phyloP scores from a whole-genome alignment of 92 coral and sea anemone genomes.

The Porites lobata region DNA sequence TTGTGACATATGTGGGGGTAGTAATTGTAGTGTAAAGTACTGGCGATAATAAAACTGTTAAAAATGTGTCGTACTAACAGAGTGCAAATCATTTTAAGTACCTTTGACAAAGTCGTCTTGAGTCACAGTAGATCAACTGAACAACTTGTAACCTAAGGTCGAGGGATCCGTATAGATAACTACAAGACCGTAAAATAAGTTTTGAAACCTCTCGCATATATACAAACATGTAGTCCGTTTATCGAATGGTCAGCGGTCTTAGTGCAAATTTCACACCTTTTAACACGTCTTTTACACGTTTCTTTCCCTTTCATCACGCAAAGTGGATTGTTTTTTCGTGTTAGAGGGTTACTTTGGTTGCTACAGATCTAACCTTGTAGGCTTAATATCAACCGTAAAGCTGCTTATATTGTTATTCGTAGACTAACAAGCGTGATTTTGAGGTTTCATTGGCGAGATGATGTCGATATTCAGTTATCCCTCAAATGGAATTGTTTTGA shows the following conservation, averaged over 20 bases:
- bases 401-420: neutral
- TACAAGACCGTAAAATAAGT: neutral
- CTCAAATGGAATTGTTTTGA: constrained; percentile 2
- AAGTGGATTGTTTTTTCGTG: neutral
- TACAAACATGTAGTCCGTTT: neutral
- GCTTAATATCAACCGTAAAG: neutral
- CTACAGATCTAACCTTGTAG: neutral
- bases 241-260: constrained; percentile 33
- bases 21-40: neutral
- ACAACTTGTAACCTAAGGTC: neutral
- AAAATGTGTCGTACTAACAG: too few species aligned
- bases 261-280: neutral
- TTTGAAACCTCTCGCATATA: neutral
- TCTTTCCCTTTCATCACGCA: constrained; percentile 10
- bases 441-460: neutral
- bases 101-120: neutral
- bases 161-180: neutral
- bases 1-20: neutral
- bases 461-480: neutral
- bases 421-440: neutral
- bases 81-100: neutral
- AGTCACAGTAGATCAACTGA: neutral
- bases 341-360: neutral
- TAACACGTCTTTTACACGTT: constrained; percentile 21
- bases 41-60: too few species aligned